Base-by-base conservation (phyloP, 2,888 invertebrate species). In the Spodoptera exigua region DNA sequence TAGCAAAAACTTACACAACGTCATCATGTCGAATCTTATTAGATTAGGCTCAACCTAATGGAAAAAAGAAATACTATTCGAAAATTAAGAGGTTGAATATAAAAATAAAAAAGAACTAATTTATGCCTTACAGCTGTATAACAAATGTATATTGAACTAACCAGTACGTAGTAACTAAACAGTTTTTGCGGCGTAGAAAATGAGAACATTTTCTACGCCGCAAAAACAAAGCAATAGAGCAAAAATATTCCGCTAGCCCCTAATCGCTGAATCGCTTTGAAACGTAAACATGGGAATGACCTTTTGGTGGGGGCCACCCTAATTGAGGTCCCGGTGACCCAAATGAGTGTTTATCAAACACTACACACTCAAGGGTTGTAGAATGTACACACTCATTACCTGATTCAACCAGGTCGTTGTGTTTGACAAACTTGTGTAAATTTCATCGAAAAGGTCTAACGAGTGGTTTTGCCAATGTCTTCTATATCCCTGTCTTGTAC, bases 341-440 rank as follows among this genome's bases (percentile, higher is more conserved):
- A 68, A 77, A 77, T 77, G 64, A 78, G 53, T 79, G 77, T 76
- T 68, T 66, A 66, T 44, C 76, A 78, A 76, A 77, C 79, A 76
- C 76, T 76, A 53, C 59, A 51, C 59, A 67, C 47, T 70, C 37
- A 52, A 75, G 70, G 64, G 60, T 41, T 45, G 48, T 41, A 48
- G 7, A 3, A 18, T n/a, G 18, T 18, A 3, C 52, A 74, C 57
- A 78, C 69, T 70, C 69, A 70, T 70, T 70, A 74, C 69, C 37
- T 46, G 46, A 34, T 35, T 41, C 46, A 21, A 32, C 17, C 17
- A n/a, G 27, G 27, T 9, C 27, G 27, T 0, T 21, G 21, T 69
- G 69, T 73, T 73, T 16, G 41, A 16, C 17, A 21, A 51, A 68
- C 60, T 48, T 69, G 37, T 70, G 70, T 54, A 69, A 70, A 70